Base-by-base conservation (phyloP, 2,113 vertebrate genomes). In the Laticauda laticaudata region DNA sequence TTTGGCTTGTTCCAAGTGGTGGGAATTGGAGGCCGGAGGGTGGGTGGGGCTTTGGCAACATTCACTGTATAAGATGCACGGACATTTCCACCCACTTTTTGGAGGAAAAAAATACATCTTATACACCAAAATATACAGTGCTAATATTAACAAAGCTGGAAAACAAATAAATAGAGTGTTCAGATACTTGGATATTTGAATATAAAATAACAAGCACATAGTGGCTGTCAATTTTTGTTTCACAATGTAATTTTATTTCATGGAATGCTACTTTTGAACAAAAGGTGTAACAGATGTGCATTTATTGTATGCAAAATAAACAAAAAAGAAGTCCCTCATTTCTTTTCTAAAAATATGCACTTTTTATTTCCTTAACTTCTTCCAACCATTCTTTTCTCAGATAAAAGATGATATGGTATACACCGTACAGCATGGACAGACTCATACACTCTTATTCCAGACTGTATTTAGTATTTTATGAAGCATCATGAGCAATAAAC, bases 281-380 rank as follows among this genome's bases (percentile, higher is more conserved):
- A 34, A 54, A 88, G n/a, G 39, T 69, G 57, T 2, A 54, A 69
- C 11, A 69, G 7, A 18, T 54, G 26, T 48, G 54, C 45, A 54
- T 69, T 51, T 88, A 26, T 55, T 88, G 55, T 57, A 11, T 88
- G 7, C 57, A 88, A 54, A 92, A 21, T 1, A 29, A 10, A 18
- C 59, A 1, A n/a, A 4, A 23, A 87, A 59, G 2, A 53, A 87
- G 34, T 21, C 23, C 43, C 3, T 88, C 87, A 20, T 59, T 12
- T 59, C 10, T 92, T 3, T 56, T 45, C 75, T 20, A 29, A 15
- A 91, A 86, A 43, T 43, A 11, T 48, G 43, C 14, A 54, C 3
- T 20, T 92, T 88, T 88, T 7, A 69, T 55, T 6, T 53, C 48
- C 18, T 64, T 69, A n/a, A 10, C 69, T 20, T 93, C 93, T 94